Percentiles rank a stretch among this genome's conserved stretches.
These are phyloP conservation scores for Cossypha caffra DNA, from an alignment of 2,797 vertebrate genomes.

Conservation along the genomic window DNA sequence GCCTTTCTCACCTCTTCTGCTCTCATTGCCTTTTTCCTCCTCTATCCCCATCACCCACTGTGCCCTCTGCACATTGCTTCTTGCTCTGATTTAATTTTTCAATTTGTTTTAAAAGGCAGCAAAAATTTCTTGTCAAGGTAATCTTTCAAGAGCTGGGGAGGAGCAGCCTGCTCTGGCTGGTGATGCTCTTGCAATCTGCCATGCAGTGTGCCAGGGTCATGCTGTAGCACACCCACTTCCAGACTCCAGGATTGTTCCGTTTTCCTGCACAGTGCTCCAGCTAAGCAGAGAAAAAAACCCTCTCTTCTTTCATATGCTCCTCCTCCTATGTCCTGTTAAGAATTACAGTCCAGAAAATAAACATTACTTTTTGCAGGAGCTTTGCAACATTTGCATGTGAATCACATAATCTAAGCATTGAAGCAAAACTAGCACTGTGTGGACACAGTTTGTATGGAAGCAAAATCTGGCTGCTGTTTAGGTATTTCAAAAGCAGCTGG, in stretches of 20 bases:
- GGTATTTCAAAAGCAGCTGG: not conserved
- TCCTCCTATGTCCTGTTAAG: not conserved
- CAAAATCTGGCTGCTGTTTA: not conserved
- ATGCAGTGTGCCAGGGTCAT: not conserved
- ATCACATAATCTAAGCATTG: not conserved
- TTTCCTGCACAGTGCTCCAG: not conserved
- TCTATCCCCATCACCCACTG: accelerated
- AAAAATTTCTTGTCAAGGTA: not conserved
- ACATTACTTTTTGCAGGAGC: not conserved
- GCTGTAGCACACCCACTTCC: not conserved
- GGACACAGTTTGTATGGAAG: not conserved
- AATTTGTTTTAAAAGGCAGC: not conserved
- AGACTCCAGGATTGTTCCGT: accelerated
- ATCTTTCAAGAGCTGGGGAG: not conserved
- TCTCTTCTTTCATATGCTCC: not conserved
- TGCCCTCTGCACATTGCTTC: not conserved
- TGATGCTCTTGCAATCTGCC: accelerated
- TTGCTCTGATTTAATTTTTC: slow-evolving; percentile 13
- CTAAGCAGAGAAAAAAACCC: not conserved
- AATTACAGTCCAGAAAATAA: not conserved
- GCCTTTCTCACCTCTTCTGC: not conserved
- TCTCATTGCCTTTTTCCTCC: not conserved
- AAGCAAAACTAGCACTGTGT: not conserved
- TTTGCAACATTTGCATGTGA: not conserved
- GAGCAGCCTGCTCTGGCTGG: not conserved